Percentiles rank a stretch among this genome's conserved stretches.
Evolutionary conservation across 2,888 invertebrate genomes (phyloP).

Genomic region (Dorcus hopei): DNA sequence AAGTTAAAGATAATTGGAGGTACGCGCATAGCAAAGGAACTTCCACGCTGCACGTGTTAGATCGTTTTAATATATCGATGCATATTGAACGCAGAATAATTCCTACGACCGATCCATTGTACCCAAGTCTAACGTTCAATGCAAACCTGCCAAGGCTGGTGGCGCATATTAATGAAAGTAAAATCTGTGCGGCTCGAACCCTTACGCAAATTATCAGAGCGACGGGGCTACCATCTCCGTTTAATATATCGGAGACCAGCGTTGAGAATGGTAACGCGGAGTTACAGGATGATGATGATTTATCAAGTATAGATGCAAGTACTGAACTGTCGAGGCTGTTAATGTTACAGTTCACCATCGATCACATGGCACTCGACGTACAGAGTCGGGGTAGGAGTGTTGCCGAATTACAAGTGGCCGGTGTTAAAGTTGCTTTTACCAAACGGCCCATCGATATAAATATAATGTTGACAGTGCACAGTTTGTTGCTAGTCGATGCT

Average conservation of each 20-base stretch:
- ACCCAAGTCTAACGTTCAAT: conserved; percentile 77
- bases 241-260: conserved; percentile 40
- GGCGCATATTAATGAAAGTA: conserved; percentile 87
- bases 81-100: conserved; percentile 79
- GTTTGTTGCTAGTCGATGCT: conserved; percentile 89
- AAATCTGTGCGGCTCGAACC: conserved; percentile 66
- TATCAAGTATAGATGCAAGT: conserved; percentile 51
- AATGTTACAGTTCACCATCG: conserved; percentile 82
- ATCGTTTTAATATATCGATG: conserved; percentile 55
- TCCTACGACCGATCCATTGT: conserved; percentile 79
- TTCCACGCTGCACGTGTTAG: conserved; percentile 79
- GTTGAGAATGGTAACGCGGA: conserved; percentile 26
- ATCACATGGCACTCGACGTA: conserved; percentile 81
- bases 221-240: conserved; percentile 50
- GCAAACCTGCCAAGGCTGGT: conserved; percentile 85
- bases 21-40: conserved; percentile 81
- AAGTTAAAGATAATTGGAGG: conserved; percentile 86
- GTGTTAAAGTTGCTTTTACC: conserved; percentile 74
- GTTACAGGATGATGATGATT: conserved; percentile 46
- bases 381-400: conserved; percentile 85
- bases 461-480: conserved; percentile 85
- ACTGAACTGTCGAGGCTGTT: conserved; percentile 62
- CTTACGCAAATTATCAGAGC: conserved; percentile 51
- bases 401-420: conserved; percentile 85
- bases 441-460: conserved; percentile 73